Conservation (phyloP, 2,888 invertebrate genomes). For the Ormyrus thymus region DNA sequence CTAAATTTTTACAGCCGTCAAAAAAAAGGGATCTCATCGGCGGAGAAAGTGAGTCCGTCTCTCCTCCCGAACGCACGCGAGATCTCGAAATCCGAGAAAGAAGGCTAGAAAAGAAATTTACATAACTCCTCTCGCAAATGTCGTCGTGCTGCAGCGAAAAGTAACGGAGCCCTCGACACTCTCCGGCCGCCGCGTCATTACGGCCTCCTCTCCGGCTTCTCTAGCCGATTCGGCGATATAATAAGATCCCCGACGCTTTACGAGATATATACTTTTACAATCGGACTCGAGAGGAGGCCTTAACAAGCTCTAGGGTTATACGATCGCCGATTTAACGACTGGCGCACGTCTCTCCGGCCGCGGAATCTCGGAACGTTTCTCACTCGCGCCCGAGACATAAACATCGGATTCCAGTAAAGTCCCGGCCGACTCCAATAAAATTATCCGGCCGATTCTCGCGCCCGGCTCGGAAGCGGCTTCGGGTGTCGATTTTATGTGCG, state of each 20-base stretch:
- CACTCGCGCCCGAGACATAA: constrained; percentile 28
- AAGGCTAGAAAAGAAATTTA: too few species aligned
- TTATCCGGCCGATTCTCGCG: constrained; percentile 18
- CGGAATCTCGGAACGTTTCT: constrained; percentile 10
- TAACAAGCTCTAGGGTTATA: constrained; percentile 39
- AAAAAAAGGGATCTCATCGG: too few species aligned
- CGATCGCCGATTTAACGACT: constrained; percentile 45
- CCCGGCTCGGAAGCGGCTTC: not conserved
- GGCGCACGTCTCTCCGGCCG: constrained; percentile 16
- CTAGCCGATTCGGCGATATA: constrained; percentile 16
- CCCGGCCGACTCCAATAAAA: constrained; percentile 23
- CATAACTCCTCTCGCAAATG: too few species aligned
- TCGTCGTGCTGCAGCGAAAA: too few species aligned
- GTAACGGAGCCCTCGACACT: too few species aligned
- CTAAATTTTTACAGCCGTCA: too few species aligned
- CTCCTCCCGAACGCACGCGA: too few species aligned
- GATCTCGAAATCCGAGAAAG: too few species aligned
- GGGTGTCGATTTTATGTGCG: constrained; percentile 36
- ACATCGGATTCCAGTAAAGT: constrained; percentile 49
- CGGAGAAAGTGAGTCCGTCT: too few species aligned
- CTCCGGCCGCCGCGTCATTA: too few species aligned
- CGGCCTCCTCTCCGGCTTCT: too few species aligned
- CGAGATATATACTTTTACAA: constrained; percentile 48
- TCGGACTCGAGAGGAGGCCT: constrained; percentile 28
- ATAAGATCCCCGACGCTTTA: constrained; percentile 27